These are phyloP conservation scores for Sarotherodon lohbergeri DNA, from an alignment of 2,113 vertebrate species.

Conservation along the genomic window DNA sequence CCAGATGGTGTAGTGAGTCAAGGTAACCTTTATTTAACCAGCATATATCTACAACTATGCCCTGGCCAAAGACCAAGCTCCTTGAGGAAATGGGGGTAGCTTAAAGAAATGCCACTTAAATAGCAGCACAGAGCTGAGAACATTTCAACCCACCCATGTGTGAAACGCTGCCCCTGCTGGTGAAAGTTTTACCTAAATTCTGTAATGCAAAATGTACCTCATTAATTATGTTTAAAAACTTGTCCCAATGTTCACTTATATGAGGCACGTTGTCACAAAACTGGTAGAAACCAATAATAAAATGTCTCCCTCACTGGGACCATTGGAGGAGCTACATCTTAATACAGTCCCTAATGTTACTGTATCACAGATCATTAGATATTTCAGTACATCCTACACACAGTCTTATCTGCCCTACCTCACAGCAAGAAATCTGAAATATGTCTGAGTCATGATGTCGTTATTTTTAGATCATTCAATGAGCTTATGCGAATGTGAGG, in stretches of 20 bases:
- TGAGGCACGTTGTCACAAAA: background rate
- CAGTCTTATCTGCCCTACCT: background rate
- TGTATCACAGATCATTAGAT: background rate
- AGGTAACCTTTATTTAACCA: background rate
- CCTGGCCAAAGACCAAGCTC: background rate
- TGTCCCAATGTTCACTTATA: background rate
- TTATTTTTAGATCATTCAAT: background rate
- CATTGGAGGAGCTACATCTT: background rate
- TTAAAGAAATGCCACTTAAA: background rate
- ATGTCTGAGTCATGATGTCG: background rate
- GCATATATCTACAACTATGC: background rate
- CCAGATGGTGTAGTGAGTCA: background rate
- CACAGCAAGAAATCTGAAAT: background rate
- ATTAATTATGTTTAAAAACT: background rate
- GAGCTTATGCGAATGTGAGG: background rate
- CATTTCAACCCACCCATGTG: background rate
- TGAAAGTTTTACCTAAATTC: background rate
- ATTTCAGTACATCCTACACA: background rate
- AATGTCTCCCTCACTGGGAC: background rate
- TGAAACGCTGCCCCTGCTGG: background rate
- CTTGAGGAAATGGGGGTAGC: background rate
- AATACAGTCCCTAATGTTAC: background rate
- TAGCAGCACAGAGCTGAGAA: background rate
- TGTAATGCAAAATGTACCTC: background rate
- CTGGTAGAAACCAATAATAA: background rate